Base-by-base conservation (phyloP, 2,113 vertebrate species). In the Datnioides undecimradiatus region DNA sequence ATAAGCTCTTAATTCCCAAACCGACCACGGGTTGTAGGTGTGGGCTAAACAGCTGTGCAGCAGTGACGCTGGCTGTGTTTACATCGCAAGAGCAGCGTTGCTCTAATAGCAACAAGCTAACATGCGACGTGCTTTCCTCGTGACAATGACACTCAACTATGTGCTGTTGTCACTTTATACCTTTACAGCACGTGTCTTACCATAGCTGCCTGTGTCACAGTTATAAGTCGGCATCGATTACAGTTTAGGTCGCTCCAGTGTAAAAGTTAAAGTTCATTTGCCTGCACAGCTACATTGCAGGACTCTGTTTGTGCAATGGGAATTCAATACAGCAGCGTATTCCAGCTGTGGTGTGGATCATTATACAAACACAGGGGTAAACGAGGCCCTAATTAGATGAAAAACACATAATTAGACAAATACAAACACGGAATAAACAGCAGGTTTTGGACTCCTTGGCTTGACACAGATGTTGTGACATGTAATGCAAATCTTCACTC, bases 71-170 rank as follows among this genome's bases (percentile, higher is more conserved):
- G 4, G 13, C 34, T 46, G 45, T 80, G 77, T 84, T 83, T 77
- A 80, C 76, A 40, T 29, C 38, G 31, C 19, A 23, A 0, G 19
- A 29, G n/a, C 46, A 38, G 73, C 5, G 31, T 10, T 45, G 64
- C 38, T 29, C 14, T 2, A 33, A 38, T 16, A 66, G 36, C 45
- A 55, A 31, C 62, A 49, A 57, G 81, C 73, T 87, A 59, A 60
- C 59, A 25, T 45, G 5, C 14, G 23, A n/a, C 29, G 23, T 25
- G 67, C n/a, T 27, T 38, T 29, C 27, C 64, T 70, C 0, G 11
- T 70, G 27, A 8, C 13, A 6, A 5, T 27, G 40, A 67, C 13
- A 23, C 41, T 38, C 2, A 55, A 0, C 11, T 60, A 27, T 33
- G 5, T 33, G 38, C 7, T 11, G 7, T 5, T 48, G 13, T 6